Evolutionary conservation across 1,140 invertebrate genomes (phyloP), one percentile per base, ranked within the genome.

Genomic region (Plodia interpunctella): DNA sequence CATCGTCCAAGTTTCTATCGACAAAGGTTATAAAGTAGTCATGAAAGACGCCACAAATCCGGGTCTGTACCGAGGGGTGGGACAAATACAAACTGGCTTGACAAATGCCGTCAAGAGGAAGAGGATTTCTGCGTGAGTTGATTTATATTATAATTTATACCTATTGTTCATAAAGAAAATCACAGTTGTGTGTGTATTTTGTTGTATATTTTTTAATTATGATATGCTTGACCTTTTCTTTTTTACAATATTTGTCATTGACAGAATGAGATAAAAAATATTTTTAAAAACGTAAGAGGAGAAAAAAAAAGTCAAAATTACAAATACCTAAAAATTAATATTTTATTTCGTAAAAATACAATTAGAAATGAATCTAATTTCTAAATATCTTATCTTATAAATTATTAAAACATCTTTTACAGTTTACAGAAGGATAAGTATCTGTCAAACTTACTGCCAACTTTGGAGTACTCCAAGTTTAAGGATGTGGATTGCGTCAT

Each of bases 1-100:
- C 66, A 99, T 99, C 74, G 97, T 95, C n/a, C 97, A 99, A 76
- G 98, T 99, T 2, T 96, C 96, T 10, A 92, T 99, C 49, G 97
- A 99, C 79, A 99, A 99, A 88, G 97, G 97, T 15, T 97, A 96
- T 73, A 90, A 95, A 54, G 95, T 97, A 2, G 92, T 98, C 21
- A 90, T 99, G 83, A 99, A 99, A 88, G 98, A 99, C 87, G 95
- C 97, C 5, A 95, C 93, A 62, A 90, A 94, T 38, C 83, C 92
- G 52, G 98, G 97, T 20, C 88, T 99, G 10, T 93, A 93, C 59
- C 91, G 97, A 72, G 99, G 98, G 38, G 90, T 97, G 19, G 94
- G 95, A 44, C 98, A 99, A 90, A 95, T 99, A 66, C 93, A 96
- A 62, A 96, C 93, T 66, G 96, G 96, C 10, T 89, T 99, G 6